Evolutionary conservation across 2,888 invertebrate species (phyloP), one percentile per base, ranked within the genome.

Genomic region (Muscina levida): DNA sequence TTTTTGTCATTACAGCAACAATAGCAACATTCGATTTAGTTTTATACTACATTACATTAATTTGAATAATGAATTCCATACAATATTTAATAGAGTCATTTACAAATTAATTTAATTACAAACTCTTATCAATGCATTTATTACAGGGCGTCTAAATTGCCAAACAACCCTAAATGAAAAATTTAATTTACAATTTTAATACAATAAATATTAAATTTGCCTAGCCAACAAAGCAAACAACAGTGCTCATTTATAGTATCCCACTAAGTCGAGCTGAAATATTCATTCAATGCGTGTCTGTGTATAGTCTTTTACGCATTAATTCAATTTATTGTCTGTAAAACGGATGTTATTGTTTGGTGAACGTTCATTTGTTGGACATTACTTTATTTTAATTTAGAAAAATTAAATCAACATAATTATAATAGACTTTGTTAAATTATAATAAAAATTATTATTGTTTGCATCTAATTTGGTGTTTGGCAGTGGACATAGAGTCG

Each of bases 91-190:
- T 66, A 44, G 26, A 15, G 15, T 11, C n/a, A 19, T 42, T 70
- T 57, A 70, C 42, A 70, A 11, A 56, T 31, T 57, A 46, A 57
- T 44, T 57, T 19, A 42, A 57, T 57, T 37, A 57, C 26, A 31
- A 26, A 31, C 8, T 31, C 6, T 10, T 26, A 44, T 44, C 56
- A n/a, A 44, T 70, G 11, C 26, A 17, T 17, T n/a, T 10, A 42
- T 31, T 31, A 8, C 31, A 31, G 8, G 31, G 4, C 31, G 17
- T 19, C 15, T 70, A 56, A 56, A 56, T 44, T 70, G 42, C 37
- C 56, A 26, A 70, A n/a, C n/a, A 70, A 68, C n/a, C 5, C 31
- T 42, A 39, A 70, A 56, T 68, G 37, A 39, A 17, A 53, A 56
- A 56, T 15, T n/a, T 24, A 26, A 56, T 67, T 53, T 56, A 24